Evolutionary conservation across 2,888 invertebrate genomes (phyloP).

Genomic region (Agrochola circellaris): DNA sequence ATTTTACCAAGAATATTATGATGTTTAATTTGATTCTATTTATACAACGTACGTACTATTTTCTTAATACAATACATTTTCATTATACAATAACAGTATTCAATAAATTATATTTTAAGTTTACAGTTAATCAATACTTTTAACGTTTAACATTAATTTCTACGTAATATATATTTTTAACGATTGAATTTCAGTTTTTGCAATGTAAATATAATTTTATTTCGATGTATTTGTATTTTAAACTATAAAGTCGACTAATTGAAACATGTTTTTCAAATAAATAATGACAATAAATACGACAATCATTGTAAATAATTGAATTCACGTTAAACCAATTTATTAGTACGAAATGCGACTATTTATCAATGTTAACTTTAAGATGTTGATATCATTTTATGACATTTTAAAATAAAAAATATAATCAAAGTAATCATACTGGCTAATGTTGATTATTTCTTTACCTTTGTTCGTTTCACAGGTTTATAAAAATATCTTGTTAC

Average conservation of each 20-base stretch:
- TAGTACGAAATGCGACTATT: conserved; percentile 79
- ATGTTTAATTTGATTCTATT: conserved; percentile 11
- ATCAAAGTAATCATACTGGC: conserved; percentile 71
- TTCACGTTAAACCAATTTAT: conserved; percentile 81
- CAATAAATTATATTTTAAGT: not conserved
- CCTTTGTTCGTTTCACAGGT: not conserved
- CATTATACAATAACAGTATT: not conserved
- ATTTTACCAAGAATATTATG: not conserved
- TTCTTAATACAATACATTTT: not conserved
- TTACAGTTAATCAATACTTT: not conserved
- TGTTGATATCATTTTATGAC: conserved; percentile 90
- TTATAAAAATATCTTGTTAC: not conserved
- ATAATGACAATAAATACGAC: conserved; percentile 85
- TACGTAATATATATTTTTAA: too few relatives aligned
- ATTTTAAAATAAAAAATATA: conserved; percentile 89
- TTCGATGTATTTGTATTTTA: conserved; percentile 38
- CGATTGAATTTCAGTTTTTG: not conserved
- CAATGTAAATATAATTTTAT: conserved; percentile 36
- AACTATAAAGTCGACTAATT: conserved; percentile 40
- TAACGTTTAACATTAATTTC: not conserved
- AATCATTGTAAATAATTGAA: conserved; percentile 83
- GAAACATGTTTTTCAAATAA: conserved; percentile 56
- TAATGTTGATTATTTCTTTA: conserved; percentile 59
- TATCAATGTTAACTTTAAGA: conserved; percentile 90
- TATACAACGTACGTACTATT: conserved; percentile 3